Evolutionary conservation across 1,140 invertebrate species (phyloP).

Genomic region (Drosophila arizonae): DNA sequence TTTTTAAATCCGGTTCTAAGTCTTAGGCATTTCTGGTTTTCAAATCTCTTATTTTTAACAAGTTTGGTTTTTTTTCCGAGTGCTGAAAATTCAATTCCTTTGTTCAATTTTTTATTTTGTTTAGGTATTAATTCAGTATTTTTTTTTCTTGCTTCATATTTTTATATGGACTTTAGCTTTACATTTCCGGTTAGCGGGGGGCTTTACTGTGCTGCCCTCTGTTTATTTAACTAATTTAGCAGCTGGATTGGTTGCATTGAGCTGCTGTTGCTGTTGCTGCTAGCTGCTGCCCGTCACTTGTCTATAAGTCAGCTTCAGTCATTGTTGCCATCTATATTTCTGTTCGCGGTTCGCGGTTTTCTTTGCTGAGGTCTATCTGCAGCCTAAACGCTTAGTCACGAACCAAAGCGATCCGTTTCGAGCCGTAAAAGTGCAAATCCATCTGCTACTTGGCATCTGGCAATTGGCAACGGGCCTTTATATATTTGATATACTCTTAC

Average conservation of each 20-base stretch:
- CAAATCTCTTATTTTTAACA: conserved; percentile 37
- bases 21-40: conserved; percentile 67
- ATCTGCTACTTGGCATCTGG: conserved; percentile 48
- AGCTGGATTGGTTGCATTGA: conserved; percentile 43
- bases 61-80: conserved; percentile 32
- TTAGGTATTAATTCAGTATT: conserved; percentile 13
- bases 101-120: conserved; percentile 38
- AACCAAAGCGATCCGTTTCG: conserved; percentile 20
- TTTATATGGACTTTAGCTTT: neutral
- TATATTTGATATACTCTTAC: conserved; percentile 6
- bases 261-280: conserved; percentile 38
- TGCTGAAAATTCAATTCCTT: conserved; percentile 58
- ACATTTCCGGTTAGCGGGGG: conserved; percentile 28
- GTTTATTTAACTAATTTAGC: conserved; percentile 59
- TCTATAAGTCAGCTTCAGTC: conserved; percentile 5
- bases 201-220: neutral
- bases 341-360: neutral
- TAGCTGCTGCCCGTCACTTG: conserved; percentile 52
- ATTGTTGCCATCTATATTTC: neutral
- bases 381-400: conserved; percentile 73
- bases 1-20: conserved; percentile 69
- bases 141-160: conserved; percentile 12
- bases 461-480: neutral
- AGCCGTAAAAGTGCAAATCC: conserved; percentile 51
- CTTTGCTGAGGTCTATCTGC: conserved; percentile 43